Evolutionary conservation across 1,140 invertebrate species (phyloP).

Genomic region (Oscheius sp.): DNA sequence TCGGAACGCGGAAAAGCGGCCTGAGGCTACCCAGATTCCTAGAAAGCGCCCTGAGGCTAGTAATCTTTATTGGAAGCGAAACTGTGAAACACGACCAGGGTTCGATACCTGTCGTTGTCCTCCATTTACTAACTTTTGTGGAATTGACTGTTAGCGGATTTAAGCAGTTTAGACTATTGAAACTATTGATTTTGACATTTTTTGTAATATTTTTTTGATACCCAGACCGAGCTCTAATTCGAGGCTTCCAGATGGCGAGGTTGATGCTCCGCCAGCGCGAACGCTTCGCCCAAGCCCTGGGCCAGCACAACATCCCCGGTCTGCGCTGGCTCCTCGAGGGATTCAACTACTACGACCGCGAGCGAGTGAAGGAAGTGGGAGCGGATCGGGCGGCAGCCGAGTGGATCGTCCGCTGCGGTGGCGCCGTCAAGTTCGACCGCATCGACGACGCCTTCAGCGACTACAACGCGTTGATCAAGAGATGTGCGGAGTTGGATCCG

Average conservation of each 20-base stretch:
- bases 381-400: constrained; percentile 83
- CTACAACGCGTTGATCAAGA: constrained; percentile 47
- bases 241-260: neutral
- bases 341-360: constrained; percentile 66
- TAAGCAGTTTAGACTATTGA: no score
- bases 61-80: no score
- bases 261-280: constrained; percentile 1
- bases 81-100: no score
- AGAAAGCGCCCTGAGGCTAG: no score
- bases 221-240: no score
- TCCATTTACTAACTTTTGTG: no score
- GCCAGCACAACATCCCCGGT: constrained; percentile 47
- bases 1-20: no score
- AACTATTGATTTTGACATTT: no score
- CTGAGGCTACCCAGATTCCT: no score
- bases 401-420: constrained; percentile 70
- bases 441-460: constrained; percentile 42
- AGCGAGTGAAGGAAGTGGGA: constrained; percentile 73
- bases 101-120: no score
- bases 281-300: constrained; percentile 23
- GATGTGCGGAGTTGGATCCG: constrained; percentile 49
- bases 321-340: constrained; percentile 48
- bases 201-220: no score
- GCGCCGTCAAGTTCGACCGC: constrained; percentile 44
- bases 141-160: no score